Evolutionary conservation across 2,888 invertebrate genomes (phyloP).

Genomic region (Sylvicola cinctus): DNA sequence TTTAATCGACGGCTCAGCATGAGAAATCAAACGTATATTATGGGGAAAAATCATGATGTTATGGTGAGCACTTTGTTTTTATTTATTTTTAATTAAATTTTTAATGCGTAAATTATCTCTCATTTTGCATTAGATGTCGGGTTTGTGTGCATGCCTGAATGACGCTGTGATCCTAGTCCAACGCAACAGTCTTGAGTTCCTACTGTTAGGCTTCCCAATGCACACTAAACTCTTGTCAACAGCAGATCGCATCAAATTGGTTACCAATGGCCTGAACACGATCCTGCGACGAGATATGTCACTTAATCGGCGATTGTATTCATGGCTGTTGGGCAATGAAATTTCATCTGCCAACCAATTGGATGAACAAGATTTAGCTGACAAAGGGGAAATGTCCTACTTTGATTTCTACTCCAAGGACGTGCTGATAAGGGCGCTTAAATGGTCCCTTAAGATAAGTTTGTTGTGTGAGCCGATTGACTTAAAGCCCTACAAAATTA

Average conservation of each 20-base stretch:
- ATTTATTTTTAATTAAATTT: slow-evolving; percentile 1
- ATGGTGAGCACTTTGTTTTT: slow-evolving; percentile 34
- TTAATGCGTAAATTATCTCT: background rate
- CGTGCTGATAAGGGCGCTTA: slow-evolving; percentile 41
- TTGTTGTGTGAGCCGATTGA: slow-evolving; percentile 36
- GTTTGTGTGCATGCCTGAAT: slow-evolving; percentile 58
- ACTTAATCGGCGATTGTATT: slow-evolving; percentile 62
- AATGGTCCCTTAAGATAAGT: slow-evolving; percentile 32
- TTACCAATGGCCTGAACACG: slow-evolving; percentile 50
- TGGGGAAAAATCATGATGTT: slow-evolving; percentile 65
- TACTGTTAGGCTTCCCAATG: slow-evolving; percentile 66
- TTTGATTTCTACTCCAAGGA: slow-evolving; percentile 46
- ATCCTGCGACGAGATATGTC: slow-evolving; percentile 77
- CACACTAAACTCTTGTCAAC: slow-evolving; percentile 50
- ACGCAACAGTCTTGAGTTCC: slow-evolving; percentile 62
- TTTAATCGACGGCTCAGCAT: slow-evolving; percentile 57
- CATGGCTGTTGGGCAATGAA: slow-evolving; percentile 63
- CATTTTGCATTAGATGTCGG: slow-evolving; percentile 36
- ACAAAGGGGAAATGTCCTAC: slow-evolving; percentile 25
- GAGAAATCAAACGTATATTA: slow-evolving; percentile 62
- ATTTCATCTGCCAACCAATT: slow-evolving; percentile 26
- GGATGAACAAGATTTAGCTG: background rate
- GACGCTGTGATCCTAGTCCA: slow-evolving; percentile 68
- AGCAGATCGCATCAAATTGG: slow-evolving; percentile 46
- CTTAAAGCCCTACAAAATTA: slow-evolving; percentile 50